Base-by-base conservation (phyloP, 35 echinoderm and acorn worm genomes). In the Amphiura filiformis region DNA sequence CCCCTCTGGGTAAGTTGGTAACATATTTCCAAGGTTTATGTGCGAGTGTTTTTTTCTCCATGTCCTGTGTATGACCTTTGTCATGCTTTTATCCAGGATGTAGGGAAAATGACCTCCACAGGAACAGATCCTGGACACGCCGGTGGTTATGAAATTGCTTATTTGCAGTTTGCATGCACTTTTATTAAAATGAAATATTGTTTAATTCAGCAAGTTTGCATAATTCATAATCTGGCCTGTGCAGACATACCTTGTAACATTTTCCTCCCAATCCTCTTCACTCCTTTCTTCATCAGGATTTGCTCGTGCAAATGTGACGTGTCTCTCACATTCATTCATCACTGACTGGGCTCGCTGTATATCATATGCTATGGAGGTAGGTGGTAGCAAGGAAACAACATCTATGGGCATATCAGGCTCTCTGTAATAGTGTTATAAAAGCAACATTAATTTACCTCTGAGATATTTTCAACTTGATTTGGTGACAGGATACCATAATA, bases 271-370 rank as follows among this genome's bases (percentile, higher is more conserved):
- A 65, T 98, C 93, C 49, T 98, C 96, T 83, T 94, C 92, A 34
- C 78, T 91, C 13, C 82, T 86, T 31, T 86, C 90, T 14, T 98
- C 87, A 17, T 89, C 81, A 17, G 93, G 90, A 38, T 85, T 91
- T 12, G 96, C 77, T 22, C 96, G 39, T 0, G 90, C 96, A 90
- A 98, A 98, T 82, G 89, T 92, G 49, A 98, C 96, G 76, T 98
- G 90, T 40, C 96, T 86, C 40, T 98, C 92, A 76, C 96, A 98
- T 70, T 98, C 96, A n/a, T 98, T 98, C 96, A 98, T 98, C 31
- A 98, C 90, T 31, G 90, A 82, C 18, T 94, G 89, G 7, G 96
- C 96, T 41, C 88, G 81, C 15, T 18, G 34, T 39, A 86, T 89
- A 84, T 94, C 96, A 78, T 98, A 98, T 3, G 93, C 86, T 23